Evolutionary conservation across 2,113 vertebrate genomes (phyloP), one percentile per base, ranked within the genome.

Genomic region (Baryphthengus martii): DNA sequence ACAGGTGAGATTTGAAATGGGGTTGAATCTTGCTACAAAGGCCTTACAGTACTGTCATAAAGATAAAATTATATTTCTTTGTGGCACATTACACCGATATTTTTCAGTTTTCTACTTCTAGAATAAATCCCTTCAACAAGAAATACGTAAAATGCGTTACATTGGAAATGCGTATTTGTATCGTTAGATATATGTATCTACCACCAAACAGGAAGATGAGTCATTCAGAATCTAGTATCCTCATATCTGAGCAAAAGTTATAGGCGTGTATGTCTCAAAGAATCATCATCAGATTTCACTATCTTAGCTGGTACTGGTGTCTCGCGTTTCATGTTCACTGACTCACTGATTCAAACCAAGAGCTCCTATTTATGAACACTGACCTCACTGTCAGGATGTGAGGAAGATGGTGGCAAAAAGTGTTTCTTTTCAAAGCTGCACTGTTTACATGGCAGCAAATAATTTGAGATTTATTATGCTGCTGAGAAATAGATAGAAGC

Each of bases 311-410:
- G 55, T 74, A 56, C 72, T 70, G 59, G 24, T 86, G 90, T 88
- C 88, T 96, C 94, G 88, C 7, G 62, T 96, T 91, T 94, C 95
- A 9, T 65, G 61, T 94, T 93, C 81, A 61, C 71, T 94, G 93
- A 97, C 73, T 96, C 95, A 96, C 76, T 65, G 89, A 85, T 92
- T 96, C 84, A 96, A 92, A 80, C 73, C 89, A 81, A 87, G 92
- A 95, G 66, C 56, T 95, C 91, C 84, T 97, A 91, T 93, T 95
- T 88, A 83, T 81, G 88, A 90, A 71, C 33, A 25, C 37, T 95
- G 94, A 97, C 88, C 68, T 96, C 94, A 96, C 42, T 84, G 90
- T 74, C 3, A 7, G 73, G 68, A 45, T 84, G 65, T 49, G 70
- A 93, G 72, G 13, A 83, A 12, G 50, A 59, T 50, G 56, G 52